Conservation (phyloP, 2,888 invertebrate species). For the Patella ulyssiponensis region DNA sequence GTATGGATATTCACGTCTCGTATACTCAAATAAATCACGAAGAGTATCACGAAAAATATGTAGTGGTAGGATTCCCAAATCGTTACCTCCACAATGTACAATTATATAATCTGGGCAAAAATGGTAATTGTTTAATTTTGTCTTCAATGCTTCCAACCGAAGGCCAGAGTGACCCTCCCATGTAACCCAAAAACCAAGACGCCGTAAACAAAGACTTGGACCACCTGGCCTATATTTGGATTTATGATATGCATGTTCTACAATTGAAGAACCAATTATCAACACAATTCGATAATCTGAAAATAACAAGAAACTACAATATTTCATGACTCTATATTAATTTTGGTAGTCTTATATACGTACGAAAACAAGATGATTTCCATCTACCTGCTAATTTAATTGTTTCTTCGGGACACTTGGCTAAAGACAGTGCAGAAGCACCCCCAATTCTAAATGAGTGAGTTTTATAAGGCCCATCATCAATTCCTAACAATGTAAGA, state of each 20-base stretch:
- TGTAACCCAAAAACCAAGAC: no score
- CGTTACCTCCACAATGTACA: not conserved
- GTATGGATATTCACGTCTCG: not conserved
- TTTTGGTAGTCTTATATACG: not conserved
- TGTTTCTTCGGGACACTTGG: not conserved
- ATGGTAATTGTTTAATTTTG: no score
- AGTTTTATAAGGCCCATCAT: not conserved
- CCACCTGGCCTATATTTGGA: not conserved
- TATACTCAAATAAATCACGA: not conserved
- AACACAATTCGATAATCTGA: no score
- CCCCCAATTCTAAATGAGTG: conserved; percentile 18
- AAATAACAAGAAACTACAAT: no score
- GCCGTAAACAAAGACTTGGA: no score
- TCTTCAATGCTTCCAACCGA: no score
- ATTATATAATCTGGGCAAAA: no score
- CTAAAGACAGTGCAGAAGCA: not conserved
- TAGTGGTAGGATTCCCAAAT: not conserved
- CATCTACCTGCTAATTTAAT: not conserved
- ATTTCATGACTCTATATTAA: no score
- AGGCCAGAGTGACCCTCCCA: no score
- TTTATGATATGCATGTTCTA: no score
- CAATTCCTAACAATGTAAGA: not conserved
- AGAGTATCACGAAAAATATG: not conserved
- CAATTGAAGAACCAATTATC: no score
- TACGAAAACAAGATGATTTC: not conserved